Evolutionary conservation across 2,888 invertebrate genomes (phyloP), one percentile per base, ranked within the genome.

Genomic region (Dryomyza anilis): DNA sequence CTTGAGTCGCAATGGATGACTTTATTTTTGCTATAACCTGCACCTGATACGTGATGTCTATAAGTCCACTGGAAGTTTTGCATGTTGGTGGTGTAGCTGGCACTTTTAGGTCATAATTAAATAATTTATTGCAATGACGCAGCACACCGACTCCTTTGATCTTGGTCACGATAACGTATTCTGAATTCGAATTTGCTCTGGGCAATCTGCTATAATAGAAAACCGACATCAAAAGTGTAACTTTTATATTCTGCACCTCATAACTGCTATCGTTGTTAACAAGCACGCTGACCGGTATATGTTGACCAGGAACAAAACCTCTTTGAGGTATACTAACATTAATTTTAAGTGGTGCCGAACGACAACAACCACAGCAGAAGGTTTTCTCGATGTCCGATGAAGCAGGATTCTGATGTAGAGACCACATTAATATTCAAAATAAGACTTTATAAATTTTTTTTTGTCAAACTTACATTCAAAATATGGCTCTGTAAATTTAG

Each of bases 181-280:
- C 72, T 5, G 68, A 58, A 6, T 69, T 68, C 1, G 46, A 16
- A 43, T 1, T 5, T n/a, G 25, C 23, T 2, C 19, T 27, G 5
- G 77, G 71, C 4, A 61, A 52, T 23, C 69, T 66, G 64, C 69
- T 66, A 12, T 63, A 61, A 19, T 64, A 46, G 8, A 39, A 58
- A 1, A 67, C 66, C 0, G 67, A 14, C 69, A 70, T 69, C 3
- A 67, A 45, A 10, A 71, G n/a, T 0, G 65, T 61, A n/a, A 67
- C 65, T 36, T 64, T 61, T 1, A 71, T 33, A 29, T 69, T 67
- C n/a, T 21, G 27, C 16, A 88, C 82, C 25, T 75, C 75, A 12
- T 85, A 78, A 60, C 84, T 84, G 19, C 87, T 87, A 46, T 83
- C 81, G 78, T 89, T 89, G 70, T 86, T 86, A 1, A 87, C 81